phyloP scores from a whole-genome alignment of 2,797 vertebrate species.

The Paratrypauchen microcephalus region DNA sequence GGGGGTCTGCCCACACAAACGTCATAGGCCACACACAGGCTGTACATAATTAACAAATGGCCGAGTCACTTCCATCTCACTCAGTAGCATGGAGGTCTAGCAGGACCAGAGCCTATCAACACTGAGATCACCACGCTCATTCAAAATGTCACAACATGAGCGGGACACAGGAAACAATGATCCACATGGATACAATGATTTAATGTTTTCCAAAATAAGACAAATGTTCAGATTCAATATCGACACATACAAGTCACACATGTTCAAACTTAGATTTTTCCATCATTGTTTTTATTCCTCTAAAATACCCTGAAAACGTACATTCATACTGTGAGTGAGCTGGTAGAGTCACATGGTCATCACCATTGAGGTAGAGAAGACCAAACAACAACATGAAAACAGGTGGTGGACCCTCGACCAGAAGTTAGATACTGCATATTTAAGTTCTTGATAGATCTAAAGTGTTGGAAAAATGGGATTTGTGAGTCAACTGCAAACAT shows the following conservation, averaged over 20 bases:
- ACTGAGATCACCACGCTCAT: slow-evolving; percentile 33
- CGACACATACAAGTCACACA: no score
- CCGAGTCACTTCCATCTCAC: slow-evolving; percentile 5
- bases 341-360: no score
- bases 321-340: no score
- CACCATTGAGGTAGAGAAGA: no score
- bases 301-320: no score
- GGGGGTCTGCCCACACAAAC: background rate
- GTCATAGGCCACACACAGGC: slow-evolving; percentile 20
- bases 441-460: background rate
- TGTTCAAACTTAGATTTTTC: no score
- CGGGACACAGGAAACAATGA: background rate
- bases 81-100: slow-evolving; percentile 5
- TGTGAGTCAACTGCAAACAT: slow-evolving; percentile 28
- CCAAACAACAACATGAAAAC: background rate
- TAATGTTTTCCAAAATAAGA: background rate
- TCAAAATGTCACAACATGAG: slow-evolving; percentile 26
- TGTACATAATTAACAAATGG: slow-evolving; percentile 60
- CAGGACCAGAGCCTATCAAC: slow-evolving; percentile 26
- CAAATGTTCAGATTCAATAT: background rate
- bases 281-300: no score
- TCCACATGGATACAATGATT: background rate
- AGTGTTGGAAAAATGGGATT: background rate
- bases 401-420: background rate
- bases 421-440: background rate